Conservation (phyloP, 2,888 invertebrate species). For the Seira sanloemensis region DNA sequence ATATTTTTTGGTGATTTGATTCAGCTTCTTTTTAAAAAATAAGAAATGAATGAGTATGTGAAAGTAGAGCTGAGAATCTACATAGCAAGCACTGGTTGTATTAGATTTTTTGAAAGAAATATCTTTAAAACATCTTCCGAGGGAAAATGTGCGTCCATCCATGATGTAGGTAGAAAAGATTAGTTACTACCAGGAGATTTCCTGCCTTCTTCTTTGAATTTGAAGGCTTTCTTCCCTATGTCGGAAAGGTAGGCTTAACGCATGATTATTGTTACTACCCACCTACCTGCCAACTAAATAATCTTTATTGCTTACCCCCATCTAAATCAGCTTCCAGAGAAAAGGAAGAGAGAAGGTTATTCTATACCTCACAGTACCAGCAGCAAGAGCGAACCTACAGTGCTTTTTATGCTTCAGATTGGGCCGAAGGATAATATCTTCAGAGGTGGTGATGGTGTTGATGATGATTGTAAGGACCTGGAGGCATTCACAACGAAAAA, state of each 20-base stretch:
- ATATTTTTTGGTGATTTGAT: too few species aligned
- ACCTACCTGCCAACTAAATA: slow-evolving; percentile 58
- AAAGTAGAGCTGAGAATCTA: too few species aligned
- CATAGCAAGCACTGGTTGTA: too few species aligned
- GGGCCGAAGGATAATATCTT: background rate
- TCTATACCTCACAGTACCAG: background rate
- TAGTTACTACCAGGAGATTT: slow-evolving; percentile 36
- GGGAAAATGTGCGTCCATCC: too few species aligned
- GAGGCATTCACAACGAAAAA: slow-evolving; percentile 38
- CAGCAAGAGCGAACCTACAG: background rate
- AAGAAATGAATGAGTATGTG: too few species aligned
- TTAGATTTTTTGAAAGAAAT: too few species aligned
- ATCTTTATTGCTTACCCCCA: slow-evolving; percentile 39
- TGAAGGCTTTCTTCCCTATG: slow-evolving; percentile 37
- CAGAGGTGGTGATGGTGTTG: background rate
- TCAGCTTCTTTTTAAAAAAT: too few species aligned
- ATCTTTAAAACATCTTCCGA: too few species aligned
- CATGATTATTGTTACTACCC: slow-evolving; percentile 55
- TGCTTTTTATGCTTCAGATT: background rate
- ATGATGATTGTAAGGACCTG: slow-evolving; percentile 33
- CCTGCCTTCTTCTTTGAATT: slow-evolving; percentile 52
- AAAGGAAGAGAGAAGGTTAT: background rate
- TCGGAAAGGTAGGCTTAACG: slow-evolving; percentile 41
- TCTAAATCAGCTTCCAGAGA: slow-evolving; percentile 48
- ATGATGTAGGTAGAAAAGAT: slow-evolving; percentile 7